Evolutionary conservation across 2,888 invertebrate genomes (phyloP).

Genomic region (Epinotia demarniana): DNA sequence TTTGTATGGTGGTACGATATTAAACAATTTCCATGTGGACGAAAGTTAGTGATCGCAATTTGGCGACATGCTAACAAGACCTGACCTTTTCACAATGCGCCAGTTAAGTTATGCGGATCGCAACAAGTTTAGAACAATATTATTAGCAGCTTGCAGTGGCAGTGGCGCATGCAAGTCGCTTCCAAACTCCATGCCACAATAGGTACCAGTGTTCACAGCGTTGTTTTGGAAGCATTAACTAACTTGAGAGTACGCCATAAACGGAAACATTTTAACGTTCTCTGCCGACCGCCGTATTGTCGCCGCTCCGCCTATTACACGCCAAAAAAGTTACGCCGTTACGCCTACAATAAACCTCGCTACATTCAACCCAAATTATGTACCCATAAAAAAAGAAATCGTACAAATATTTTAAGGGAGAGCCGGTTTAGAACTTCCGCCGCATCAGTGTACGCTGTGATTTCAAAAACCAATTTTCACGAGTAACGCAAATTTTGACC

Average conservation of each 20-base stretch:
- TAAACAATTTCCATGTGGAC: too few relatives aligned
- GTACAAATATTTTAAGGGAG: slow-evolving; percentile 65
- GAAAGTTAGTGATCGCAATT: background rate
- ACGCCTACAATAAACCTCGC: slow-evolving; percentile 49
- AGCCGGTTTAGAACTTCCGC: slow-evolving; percentile 63
- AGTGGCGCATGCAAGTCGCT: slow-evolving; percentile 57
- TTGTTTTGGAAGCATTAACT: slow-evolving; percentile 82
- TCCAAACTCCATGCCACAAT: slow-evolving; percentile 58
- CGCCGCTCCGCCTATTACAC: slow-evolving; percentile 67
- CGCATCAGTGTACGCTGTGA: slow-evolving; percentile 53
- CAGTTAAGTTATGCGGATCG: slow-evolving; percentile 37
- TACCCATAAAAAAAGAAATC: slow-evolving; percentile 51
- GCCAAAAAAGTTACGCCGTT: slow-evolving; percentile 66
- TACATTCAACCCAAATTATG: slow-evolving; percentile 43
- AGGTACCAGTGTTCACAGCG: slow-evolving; percentile 64
- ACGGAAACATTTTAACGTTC: slow-evolving; percentile 77
- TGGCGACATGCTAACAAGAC: slow-evolving; percentile 15
- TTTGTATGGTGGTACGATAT: too few relatives aligned
- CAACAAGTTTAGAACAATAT: slow-evolving; percentile 49
- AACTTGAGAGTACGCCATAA: slow-evolving; percentile 82
- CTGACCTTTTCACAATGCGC: slow-evolving; percentile 28
- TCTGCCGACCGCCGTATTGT: slow-evolving; percentile 67
- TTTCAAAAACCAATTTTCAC: slow-evolving; percentile 60
- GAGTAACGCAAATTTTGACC: slow-evolving; percentile 55
- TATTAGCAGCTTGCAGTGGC: slow-evolving; percentile 56